Base-by-base conservation (phyloP, 2,888 invertebrate species). In the Scaptomyza caliginosa region DNA sequence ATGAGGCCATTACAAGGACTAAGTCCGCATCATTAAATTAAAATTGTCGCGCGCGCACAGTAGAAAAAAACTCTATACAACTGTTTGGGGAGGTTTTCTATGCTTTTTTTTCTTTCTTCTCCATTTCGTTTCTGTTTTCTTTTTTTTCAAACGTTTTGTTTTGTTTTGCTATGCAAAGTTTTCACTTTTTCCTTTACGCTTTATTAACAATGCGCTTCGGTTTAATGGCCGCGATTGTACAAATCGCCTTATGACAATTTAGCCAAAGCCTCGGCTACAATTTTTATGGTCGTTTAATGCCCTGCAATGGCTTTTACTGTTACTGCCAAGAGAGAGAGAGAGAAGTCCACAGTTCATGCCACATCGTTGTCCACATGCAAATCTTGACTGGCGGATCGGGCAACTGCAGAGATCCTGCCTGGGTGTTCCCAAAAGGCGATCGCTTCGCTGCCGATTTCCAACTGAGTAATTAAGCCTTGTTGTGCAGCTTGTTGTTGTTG, bases 161-260 rank as follows among this genome's bases (percentile, higher is more conserved):
- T 67, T 60, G 50, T 67, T 62, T 45, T 48, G 23, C 74, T 63
- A 72, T 68, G 80, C 77, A 74, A 85, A 83, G 77, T 74, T 74
- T 72, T 65, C 48, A 39, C 50, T 55, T 50, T 24, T 49, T 64
- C 26, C 62, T 73, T 85, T 86, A 77, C 80, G 88, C 77, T 84
- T 87, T 84, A 87, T 84, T 84, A 84, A 84, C 87, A 87, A 77
- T 77, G 82, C 83, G 82, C 77, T 82, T 74, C 71, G 74, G 77
- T 84, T 86, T 83, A 87, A 89, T 88, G 79, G 84, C 64, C 74
- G 88, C 80, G 78, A 81, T 89, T 83, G 77, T 83, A 83, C 86
- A 88, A 89, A 87, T 88, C 89, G 85, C 81, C 87, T 87, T 87
- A 87, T 86, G 79, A 80, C 78, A 74, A 81, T 81, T 86, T 75